These are phyloP conservation scores for Petrocephalus schoutedeni DNA, from an alignment of 2,797 vertebrate genomes.

Conservation along the genomic window DNA sequence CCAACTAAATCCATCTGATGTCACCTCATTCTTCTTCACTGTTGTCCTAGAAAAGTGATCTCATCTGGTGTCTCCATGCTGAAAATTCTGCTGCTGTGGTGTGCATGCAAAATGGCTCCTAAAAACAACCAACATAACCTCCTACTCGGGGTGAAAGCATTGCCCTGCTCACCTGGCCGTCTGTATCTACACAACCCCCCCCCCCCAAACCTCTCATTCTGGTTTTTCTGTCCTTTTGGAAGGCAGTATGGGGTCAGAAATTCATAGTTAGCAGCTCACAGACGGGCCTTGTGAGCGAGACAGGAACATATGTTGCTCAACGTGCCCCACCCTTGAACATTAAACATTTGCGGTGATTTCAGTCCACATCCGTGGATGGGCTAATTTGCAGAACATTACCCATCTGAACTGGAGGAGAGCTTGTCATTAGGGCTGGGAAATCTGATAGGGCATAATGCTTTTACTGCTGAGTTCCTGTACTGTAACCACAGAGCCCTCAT, in stretches of 20 bases:
- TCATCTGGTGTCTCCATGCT: not conserved
- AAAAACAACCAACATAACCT: not conserved
- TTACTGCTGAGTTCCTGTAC: not conserved
- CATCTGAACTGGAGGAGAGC: not conserved
- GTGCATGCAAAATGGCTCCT: not conserved
- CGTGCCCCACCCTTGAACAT: not conserved
- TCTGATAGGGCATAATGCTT: not conserved
- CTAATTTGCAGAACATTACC: slow-evolving; percentile 1
- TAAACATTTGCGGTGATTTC: not conserved
- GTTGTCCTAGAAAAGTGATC: too few species aligned
- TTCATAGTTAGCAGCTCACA: not conserved
- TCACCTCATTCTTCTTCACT: not conserved
- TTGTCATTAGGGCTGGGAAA: not conserved
- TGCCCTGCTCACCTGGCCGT: slow-evolving; percentile 2
- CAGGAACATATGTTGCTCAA: not conserved
- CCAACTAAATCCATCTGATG: not conserved
- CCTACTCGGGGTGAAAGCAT: not conserved
- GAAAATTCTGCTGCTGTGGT: not conserved
- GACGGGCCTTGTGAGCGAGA: not conserved
- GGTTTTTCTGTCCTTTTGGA: slow-evolving; percentile 14
- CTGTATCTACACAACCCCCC: not conserved
- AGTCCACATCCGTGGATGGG: not conserved
- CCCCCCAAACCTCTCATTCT: slow-evolving; percentile 35
- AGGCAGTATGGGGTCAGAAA: slow-evolving; percentile 11
- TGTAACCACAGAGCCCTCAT: not conserved